Evolutionary conservation across 2,888 invertebrate species (phyloP), one percentile per base, ranked within the genome.

Genomic region (Ptilodon capucinus): DNA sequence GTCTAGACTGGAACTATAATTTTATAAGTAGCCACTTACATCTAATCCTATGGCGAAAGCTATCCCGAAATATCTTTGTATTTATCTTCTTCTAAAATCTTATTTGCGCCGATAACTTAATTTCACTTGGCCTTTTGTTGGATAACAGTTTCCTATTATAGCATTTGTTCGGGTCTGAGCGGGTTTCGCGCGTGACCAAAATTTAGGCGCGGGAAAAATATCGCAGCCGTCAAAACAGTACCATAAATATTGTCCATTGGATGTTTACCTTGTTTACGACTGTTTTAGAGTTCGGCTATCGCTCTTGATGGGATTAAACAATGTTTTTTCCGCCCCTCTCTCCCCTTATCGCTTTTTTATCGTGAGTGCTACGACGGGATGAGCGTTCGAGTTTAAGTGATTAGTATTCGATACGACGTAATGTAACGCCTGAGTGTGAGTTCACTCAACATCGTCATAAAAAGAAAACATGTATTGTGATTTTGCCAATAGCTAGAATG

Each of bases 191-290:
- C 79, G 78, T 78, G 79, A 75, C 73, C 66, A 64, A 75, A 75
- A 74, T 76, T 65, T 65, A 54, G 71, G 69, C 60, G 68, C 49
- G 61, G 58, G 61, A 72, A 74, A 74, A 77, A 78, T 73, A 68
- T 68, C 63, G 62, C 57, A 48, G 47, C 60, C 64, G 60, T 79
- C 81, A 81, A 79, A 81, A 81, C 78, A 82, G 68, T 68, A 58
- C 73, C 74, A 81, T 81, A 81, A 81, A 83, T 81, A 81, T 80
- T 63, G 69, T 59, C 69, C 69, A 61, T 56, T 55, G 59, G 67
- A 58, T 68, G 64, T 76, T 74, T 64, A 68, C 68, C 62, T 50
- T 60, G 57, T 63, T 66, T 63, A 67, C 64, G 69, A 66, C 67
- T 76, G 68, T 73, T 76, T 73, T 68, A 66, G 67, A 70, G 65